phyloP scores from a whole-genome alignment of 2,113 vertebrate species.

The Syngnathus scovelli region DNA sequence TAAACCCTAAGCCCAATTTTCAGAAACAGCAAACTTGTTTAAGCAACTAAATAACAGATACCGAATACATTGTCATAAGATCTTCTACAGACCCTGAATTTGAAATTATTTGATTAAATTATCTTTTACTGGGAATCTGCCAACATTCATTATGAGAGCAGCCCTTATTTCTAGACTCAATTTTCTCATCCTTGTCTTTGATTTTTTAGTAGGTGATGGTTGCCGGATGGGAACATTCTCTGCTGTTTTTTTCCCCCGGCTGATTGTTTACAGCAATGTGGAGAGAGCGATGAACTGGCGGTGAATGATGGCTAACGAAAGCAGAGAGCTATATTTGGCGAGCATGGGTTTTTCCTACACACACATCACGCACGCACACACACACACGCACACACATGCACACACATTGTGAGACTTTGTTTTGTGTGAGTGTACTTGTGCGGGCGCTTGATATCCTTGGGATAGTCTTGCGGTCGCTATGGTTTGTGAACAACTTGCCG shows the following conservation, averaged over 20 bases:
- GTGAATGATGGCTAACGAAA: conserved; percentile 43
- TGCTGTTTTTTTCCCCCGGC: conserved; percentile 30
- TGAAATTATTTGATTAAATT: no score
- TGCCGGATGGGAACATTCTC: conserved; percentile 43
- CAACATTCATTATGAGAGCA: conserved; percentile 10
- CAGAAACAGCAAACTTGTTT: no score
- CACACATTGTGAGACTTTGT: conserved; percentile 44
- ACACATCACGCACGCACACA: conserved; percentile 42
- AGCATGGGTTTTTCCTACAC: conserved; percentile 57
- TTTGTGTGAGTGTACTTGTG: conserved; percentile 2
- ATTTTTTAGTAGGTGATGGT: conserved; percentile 41
- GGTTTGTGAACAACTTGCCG: conserved; percentile 47
- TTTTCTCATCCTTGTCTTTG: conserved; percentile 24
- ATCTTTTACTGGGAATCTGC: no score
- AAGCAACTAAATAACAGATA: no score
- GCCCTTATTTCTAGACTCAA: conserved; percentile 18
- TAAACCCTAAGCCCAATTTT: no score
- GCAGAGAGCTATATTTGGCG: conserved; percentile 55
- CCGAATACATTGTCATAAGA: no score
- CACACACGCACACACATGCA: conserved; percentile 39
- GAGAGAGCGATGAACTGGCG: conserved; percentile 32
- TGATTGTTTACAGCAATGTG: conserved; percentile 27
- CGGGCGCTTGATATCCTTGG: conserved; percentile 20
- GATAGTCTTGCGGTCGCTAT: conserved; percentile 55
- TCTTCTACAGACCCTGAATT: no score